Base-by-base conservation (phyloP, 2,888 invertebrate genomes). In the Elaeidobius kamerunicus region DNA sequence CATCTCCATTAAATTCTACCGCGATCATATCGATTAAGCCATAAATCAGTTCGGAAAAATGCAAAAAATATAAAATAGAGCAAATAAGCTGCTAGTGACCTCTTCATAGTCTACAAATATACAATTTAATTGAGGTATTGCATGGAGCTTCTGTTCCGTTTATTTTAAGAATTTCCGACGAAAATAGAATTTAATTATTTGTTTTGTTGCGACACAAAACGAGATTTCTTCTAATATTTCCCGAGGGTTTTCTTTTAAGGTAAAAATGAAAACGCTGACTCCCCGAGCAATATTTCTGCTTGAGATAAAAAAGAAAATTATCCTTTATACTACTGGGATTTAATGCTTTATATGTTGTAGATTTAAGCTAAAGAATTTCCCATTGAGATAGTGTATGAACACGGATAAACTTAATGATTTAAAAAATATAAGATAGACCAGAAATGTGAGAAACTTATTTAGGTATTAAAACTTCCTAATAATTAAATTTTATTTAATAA, bases 341-440 rank as follows among this genome's bases (percentile, higher is more conserved):
- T 55, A 52, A 58, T 55, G 52, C 50, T 52, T 53, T 58, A 55
- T 49, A 46, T 53, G 48, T 52, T 47, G 52, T 58, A 49, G 53
- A 47, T 50, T 52, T 55, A 56, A 54, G 58, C 52, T 54, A 49
- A 40, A 30, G 40, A 39, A 47, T 48, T 40, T 46, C 56, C 52
- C 30, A 48, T 30, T 1, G 52, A 43, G 52, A 49, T 30, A 36
- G 11, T 30, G 30, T 46, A 52, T 51, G 46, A 54, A 54, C 48
- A 45, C 45, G 30, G 35, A 52, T 7, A 30, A 11, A 30, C n/a
- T n/a, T n/a, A n/a, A n/a, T n/a, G n/a, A n/a, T n/a, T n/a, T n/a
- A n/a, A n/a, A n/a, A n/a, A n/a, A n/a, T n/a, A n/a, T n/a, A n/a
- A n/a, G n/a, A n/a, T n/a, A n/a, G n/a, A n/a, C n/a, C n/a, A n/a